Percentiles rank a stretch among this genome's conserved stretches.
Evolutionary conservation across 2,888 invertebrate genomes (phyloP).

Genomic region (Temnothorax rugatulus): DNA sequence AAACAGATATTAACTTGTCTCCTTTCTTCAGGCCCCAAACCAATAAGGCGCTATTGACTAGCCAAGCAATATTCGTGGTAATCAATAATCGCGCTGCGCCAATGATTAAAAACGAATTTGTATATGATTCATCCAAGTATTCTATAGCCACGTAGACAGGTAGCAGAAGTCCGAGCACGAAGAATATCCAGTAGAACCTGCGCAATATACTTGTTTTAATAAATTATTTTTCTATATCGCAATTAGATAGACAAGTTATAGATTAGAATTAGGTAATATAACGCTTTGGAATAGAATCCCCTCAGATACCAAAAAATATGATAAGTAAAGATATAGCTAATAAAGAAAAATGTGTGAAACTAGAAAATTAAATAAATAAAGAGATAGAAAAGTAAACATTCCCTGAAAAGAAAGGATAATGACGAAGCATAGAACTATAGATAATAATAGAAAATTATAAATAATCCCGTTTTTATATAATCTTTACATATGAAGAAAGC

Average conservation of each 20-base stretch:
- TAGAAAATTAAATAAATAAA: not conserved
- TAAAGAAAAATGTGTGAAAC: not conserved
- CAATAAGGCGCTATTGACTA: conserved; percentile 91
- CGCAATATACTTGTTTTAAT: conserved; percentile 72
- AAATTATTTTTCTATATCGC: not conserved
- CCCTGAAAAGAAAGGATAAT: not conserved
- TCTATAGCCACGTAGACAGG: conserved; percentile 93
- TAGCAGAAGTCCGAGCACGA: conserved; percentile 89
- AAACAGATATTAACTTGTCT: conserved; percentile 89
- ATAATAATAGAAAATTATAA: not conserved
- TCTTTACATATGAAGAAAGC: not conserved
- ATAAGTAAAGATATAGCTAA: not conserved
- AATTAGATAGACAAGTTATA: not conserved
- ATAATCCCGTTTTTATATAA: not conserved
- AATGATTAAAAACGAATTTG: conserved; percentile 89
- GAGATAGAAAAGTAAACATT: not conserved
- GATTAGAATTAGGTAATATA: not conserved
- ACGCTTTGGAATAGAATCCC: not conserved
- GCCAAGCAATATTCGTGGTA: conserved; percentile 90
- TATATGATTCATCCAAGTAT: conserved; percentile 92
- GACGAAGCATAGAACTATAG: not conserved
- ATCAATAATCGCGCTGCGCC: conserved; percentile 91
- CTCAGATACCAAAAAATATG: not conserved
- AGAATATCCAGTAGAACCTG: conserved; percentile 91
- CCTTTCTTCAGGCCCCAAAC: conserved; percentile 91